These are phyloP conservation scores for Hypolimnas misippus DNA, from an alignment of 2,888 invertebrate species.

Conservation along the genomic window DNA sequence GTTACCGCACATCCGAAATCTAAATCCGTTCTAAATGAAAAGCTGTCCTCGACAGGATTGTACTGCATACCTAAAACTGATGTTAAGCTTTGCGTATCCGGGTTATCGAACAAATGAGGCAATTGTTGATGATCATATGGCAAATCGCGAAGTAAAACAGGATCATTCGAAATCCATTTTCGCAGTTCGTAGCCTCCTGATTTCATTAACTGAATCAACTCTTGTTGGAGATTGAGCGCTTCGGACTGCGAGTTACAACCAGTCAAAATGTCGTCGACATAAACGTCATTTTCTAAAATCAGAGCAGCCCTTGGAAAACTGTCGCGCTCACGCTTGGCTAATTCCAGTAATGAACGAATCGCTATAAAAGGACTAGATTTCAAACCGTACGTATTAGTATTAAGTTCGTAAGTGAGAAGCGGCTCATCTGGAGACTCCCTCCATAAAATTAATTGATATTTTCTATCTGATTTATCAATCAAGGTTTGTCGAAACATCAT, in stretches of 20 bases:
- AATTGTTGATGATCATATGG: neutral
- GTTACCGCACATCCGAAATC: neutral
- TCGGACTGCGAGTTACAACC: neutral
- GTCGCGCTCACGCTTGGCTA: neutral
- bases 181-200: neutral
- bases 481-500: slow-evolving; percentile 6
- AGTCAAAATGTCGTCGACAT: neutral
- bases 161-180: neutral
- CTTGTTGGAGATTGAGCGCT: neutral
- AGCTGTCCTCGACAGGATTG: neutral
- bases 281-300: neutral
- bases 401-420: neutral
- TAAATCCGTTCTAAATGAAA: neutral
- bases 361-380: neutral
- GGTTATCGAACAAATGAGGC: neutral
- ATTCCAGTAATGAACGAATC: neutral
- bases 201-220: neutral
- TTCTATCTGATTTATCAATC: slow-evolving; percentile 5
- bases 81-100: neutral
- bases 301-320: neutral
- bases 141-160: neutral
- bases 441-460: neutral
- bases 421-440: neutral
- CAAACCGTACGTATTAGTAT: neutral
- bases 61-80: neutral